Percentiles rank a stretch among this genome's conserved stretches.
phyloP scores from a whole-genome alignment of 2,888 invertebrate species.

The Chymomyza procnemis region DNA sequence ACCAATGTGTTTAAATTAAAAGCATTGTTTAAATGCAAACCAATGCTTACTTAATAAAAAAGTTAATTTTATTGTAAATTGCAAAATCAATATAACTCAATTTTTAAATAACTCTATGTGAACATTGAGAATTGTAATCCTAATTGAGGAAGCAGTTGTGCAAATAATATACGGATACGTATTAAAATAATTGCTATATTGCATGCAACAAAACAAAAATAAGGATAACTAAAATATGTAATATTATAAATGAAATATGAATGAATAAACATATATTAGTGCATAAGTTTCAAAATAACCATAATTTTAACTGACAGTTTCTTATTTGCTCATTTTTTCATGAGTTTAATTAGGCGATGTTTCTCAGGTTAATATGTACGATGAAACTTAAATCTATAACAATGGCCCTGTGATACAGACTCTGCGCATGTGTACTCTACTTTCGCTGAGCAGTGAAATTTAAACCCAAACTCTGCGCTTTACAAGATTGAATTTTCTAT shows the following conservation, averaged over 20 bases:
- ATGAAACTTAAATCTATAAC: too few relatives aligned
- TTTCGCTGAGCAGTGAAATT: too few relatives aligned
- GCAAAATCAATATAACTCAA: conserved; percentile 34
- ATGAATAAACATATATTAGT: conserved; percentile 1
- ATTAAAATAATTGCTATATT: conserved; percentile 23
- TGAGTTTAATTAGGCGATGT: too few relatives aligned
- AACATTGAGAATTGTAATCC: conserved; percentile 35
- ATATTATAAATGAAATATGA: conserved; percentile 50
- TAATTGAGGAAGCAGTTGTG: conserved; percentile 56
- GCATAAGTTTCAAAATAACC: neutral
- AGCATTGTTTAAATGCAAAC: neutral
- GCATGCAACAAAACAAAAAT: conserved; percentile 30
- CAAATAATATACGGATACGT: conserved; percentile 54
- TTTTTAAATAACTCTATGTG: conserved; percentile 21
- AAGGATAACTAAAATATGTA: conserved; percentile 53
- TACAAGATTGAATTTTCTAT: too few relatives aligned
- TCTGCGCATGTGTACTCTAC: too few relatives aligned
- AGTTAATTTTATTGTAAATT: conserved; percentile 53
- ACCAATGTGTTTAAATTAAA: neutral
- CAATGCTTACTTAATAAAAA: conserved; percentile 45
- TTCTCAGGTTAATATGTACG: too few relatives aligned
- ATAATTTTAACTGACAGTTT: neutral
- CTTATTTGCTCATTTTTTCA: too few relatives aligned
- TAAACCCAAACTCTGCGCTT: too few relatives aligned
- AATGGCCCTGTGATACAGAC: too few relatives aligned